Percentiles rank a stretch among this genome's conserved stretches.
Evolutionary conservation across 2,113 vertebrate species (phyloP).

Genomic region (Anas platyrhynchos): DNA sequence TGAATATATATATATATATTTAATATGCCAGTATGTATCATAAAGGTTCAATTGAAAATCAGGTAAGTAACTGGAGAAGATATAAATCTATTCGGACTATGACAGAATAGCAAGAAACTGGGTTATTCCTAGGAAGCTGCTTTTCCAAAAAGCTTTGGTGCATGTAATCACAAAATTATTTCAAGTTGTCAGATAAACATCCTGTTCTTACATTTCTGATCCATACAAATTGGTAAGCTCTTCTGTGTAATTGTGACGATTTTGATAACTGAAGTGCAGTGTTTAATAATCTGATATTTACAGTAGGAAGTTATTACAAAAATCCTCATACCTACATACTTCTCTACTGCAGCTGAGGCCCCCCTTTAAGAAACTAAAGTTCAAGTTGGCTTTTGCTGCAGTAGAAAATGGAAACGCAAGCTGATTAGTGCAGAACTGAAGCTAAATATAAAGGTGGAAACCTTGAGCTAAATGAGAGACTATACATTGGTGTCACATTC

Average conservation of each 20-base stretch:
- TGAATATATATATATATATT: not conserved
- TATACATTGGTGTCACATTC: not conserved
- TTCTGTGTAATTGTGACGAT: not conserved
- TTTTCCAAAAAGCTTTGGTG: not conserved
- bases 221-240: not conserved
- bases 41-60: not conserved
- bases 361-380: not conserved
- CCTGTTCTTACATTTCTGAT: not conserved
- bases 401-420: not conserved
- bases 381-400: not conserved
- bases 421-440: not conserved
- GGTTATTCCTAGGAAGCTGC: not conserved
- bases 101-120: not conserved
- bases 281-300: not conserved
- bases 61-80: not conserved
- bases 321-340: not conserved
- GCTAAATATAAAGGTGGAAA: not conserved
- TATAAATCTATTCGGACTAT: not conserved
- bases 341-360: not conserved
- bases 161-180: not conserved
- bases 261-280: not conserved
- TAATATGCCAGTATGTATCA: not conserved
- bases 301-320: not conserved
- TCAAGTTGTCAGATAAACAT: not conserved
- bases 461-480: not conserved